Percentiles rank a stretch among this genome's conserved stretches.
phyloP scores from a whole-genome alignment of 2,113 vertebrate species.

The Platysternon megacephalum region DNA sequence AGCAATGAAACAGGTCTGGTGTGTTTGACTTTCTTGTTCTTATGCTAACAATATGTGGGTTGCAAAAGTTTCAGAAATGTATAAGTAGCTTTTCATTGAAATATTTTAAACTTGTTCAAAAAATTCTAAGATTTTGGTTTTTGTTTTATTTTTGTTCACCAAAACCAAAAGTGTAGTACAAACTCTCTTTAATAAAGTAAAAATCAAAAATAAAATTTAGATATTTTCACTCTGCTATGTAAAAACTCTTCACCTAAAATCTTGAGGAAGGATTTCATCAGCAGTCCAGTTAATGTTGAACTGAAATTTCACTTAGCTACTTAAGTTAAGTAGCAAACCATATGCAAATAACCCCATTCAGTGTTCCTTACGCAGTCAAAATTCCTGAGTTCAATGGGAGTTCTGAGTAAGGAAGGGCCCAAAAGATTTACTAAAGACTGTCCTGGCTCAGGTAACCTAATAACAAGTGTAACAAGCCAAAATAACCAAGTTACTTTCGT shows the following conservation, averaged over 20 bases:
- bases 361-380: neutral
- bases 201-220: neutral
- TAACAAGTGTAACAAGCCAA: constrained; percentile 54
- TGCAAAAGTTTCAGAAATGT: neutral
- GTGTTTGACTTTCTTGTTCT: constrained; percentile 31
- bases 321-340: constrained; percentile 1
- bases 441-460: constrained; percentile 61
- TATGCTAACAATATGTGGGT: neutral
- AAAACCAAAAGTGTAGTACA: neutral
- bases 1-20: constrained; percentile 22
- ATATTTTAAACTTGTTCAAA: neutral
- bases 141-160: neutral
- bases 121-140: neutral
- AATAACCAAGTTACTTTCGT: constrained; percentile 40
- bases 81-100: neutral
- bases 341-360: accelerated
- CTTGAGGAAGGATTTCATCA: neutral
- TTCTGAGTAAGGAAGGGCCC: constrained; percentile 40
- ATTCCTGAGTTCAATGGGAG: neutral
- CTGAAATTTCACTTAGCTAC: neutral
- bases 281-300: neutral
- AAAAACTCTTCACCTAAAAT: neutral
- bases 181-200: neutral
- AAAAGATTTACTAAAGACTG: constrained; percentile 46
- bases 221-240: neutral